Conservation (phyloP, 2,113 vertebrate genomes). For the Monopterus albus region DNA sequence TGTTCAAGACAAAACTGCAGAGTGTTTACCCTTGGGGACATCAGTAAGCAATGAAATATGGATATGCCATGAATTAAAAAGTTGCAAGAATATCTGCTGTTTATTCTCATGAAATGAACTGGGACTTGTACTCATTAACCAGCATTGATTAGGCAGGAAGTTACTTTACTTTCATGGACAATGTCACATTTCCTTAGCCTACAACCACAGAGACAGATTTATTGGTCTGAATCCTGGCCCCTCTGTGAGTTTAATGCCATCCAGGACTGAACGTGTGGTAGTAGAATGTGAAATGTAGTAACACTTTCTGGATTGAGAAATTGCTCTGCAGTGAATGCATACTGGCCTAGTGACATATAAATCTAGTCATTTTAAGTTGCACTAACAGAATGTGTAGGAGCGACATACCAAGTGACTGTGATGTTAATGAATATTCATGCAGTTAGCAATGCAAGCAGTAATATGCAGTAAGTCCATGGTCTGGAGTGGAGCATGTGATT, state of each 20-base stretch:
- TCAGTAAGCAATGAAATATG: constrained; percentile 61
- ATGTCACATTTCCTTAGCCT: constrained; percentile 72
- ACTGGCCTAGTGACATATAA: constrained; percentile 63
- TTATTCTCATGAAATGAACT: constrained; percentile 39
- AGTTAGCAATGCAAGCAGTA: constrained; percentile 43
- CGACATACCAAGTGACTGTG: constrained; percentile 53
- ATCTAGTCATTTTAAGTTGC: constrained; percentile 70
- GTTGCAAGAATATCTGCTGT: constrained; percentile 54
- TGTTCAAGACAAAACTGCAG: constrained; percentile 54
- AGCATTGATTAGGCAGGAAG: constrained; percentile 68
- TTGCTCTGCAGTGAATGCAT: constrained; percentile 54
- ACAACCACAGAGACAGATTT: constrained; percentile 72
- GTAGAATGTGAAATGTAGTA: constrained; percentile 75
- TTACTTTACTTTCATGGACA: constrained; percentile 75
- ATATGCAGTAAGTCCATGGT: constrained; percentile 24
- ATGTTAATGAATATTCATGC: constrained; percentile 71
- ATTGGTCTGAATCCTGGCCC: constrained; percentile 73
- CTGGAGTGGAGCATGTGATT: constrained; percentile 26
- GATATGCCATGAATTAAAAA: constrained; percentile 64
- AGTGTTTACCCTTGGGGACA: constrained; percentile 47
- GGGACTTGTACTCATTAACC: constrained; percentile 53
- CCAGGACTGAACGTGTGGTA: constrained; percentile 52
- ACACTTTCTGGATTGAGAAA: constrained; percentile 61
- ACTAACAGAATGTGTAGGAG: constrained; percentile 49
- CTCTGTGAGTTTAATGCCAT: constrained; percentile 66